Evolutionary conservation across 2,888 invertebrate species (phyloP).

Genomic region (Parnassius apollo): DNA sequence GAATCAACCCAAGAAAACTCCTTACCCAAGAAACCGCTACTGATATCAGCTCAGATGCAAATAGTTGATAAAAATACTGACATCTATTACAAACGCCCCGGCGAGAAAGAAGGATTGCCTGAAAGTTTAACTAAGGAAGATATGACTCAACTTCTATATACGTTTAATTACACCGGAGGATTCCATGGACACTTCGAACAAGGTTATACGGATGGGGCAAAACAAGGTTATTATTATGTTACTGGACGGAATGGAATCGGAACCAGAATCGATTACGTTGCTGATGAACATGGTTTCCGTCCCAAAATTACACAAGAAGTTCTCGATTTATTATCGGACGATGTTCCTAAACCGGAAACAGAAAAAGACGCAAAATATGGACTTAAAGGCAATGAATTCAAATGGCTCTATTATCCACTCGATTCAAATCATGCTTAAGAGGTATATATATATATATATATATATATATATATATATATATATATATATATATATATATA

Average conservation of each 20-base stretch:
- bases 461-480: too few species aligned
- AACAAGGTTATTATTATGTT: conserved; percentile 87
- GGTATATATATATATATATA: too few species aligned
- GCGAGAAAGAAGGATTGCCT: conserved; percentile 77
- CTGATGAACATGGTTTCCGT: conserved; percentile 88
- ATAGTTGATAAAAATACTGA: conserved; percentile 72
- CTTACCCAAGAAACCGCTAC: conserved; percentile 48
- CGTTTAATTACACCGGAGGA: conserved; percentile 89
- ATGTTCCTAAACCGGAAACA: conserved; percentile 83
- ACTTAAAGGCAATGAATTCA: conserved; percentile 87
- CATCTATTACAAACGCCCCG: conserved; percentile 67
- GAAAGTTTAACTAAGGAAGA: conserved; percentile 77
- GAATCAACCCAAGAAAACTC: conserved; percentile 12
- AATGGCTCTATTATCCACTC: conserved; percentile 83
- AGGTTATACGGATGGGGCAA: conserved; percentile 86
- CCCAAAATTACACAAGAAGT: conserved; percentile 86
- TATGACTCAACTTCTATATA: conserved; percentile 84
- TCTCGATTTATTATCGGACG: conserved; percentile 80
- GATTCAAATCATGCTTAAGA: conserved; percentile 39
- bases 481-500: too few species aligned
- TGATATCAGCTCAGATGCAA: conserved; percentile 71
- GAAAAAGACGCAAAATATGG: conserved; percentile 84
- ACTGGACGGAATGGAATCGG: conserved; percentile 86
- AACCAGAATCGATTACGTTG: conserved; percentile 86
- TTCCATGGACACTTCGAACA: conserved; percentile 90